Percentiles rank a stretch among this genome's conserved stretches.
These are phyloP conservation scores for Hemiscyllium ocellatum DNA, from an alignment of 2,113 vertebrate genomes.

Conservation along the genomic window DNA sequence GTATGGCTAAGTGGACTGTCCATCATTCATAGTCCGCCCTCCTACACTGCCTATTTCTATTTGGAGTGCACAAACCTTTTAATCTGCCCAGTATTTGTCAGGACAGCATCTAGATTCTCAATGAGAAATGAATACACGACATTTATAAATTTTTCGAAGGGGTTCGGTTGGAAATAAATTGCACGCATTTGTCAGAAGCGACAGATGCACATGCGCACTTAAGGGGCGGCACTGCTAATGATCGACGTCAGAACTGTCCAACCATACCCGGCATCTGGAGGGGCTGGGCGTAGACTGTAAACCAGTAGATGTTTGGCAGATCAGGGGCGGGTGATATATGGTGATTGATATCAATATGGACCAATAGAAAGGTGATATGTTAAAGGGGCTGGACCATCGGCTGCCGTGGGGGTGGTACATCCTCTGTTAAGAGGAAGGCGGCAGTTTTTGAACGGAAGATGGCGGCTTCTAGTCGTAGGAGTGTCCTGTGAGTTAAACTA, in stretches of 20 bases:
- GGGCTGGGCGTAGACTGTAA: too few species aligned
- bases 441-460: slow-evolving; percentile 32
- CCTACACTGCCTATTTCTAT: background rate
- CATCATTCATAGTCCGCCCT: background rate
- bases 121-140: background rate
- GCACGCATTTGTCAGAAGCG: background rate
- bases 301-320: accelerated
- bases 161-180: background rate
- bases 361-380: background rate
- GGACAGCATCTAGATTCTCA: background rate
- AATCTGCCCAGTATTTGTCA: background rate
- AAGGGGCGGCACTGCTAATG: accelerated
- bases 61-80: background rate
- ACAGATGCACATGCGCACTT: background rate
- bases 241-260: background rate
- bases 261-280: accelerated
- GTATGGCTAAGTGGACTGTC: background rate
- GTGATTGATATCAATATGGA: background rate
- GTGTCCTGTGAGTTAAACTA: background rate
- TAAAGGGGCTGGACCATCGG: background rate
- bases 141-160: background rate
- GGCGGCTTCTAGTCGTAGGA: background rate
- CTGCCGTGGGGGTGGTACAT: background rate
- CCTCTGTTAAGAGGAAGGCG: background rate
- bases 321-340: background rate